These are phyloP conservation scores for Venustaconcha ellipsiformis DNA, from an alignment of 1,140 invertebrate species.

Conservation along the genomic window DNA sequence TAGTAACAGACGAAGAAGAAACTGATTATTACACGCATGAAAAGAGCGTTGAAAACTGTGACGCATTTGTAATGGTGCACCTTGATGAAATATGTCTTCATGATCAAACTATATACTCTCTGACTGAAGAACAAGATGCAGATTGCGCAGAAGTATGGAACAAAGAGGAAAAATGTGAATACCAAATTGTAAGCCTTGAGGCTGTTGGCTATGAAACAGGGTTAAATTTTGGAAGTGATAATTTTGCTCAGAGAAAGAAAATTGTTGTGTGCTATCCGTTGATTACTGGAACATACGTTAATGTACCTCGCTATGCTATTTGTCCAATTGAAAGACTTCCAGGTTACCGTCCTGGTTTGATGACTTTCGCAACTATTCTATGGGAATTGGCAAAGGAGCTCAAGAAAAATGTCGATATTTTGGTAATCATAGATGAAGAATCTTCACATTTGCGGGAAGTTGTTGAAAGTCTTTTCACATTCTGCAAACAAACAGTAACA, in stretches of 20 bases:
- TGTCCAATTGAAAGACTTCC: no score
- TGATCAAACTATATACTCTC: background rate
- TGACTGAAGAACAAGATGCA: background rate
- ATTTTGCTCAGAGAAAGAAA: background rate
- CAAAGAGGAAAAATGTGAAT: background rate
- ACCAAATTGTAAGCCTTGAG: background rate
- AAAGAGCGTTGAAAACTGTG: no score
- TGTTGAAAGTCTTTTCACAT: no score
- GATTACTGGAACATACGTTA: background rate
- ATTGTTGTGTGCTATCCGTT: background rate
- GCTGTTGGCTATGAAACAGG: background rate
- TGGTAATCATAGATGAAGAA: slow-evolving; percentile 1
- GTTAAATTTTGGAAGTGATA: background rate
- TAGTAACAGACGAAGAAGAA: no score
- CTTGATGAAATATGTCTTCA: no score
- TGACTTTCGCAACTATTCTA: slow-evolving; percentile 3
- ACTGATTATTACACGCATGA: no score
- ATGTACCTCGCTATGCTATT: background rate
- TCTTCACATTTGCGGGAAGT: background rate
- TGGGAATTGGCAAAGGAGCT: slow-evolving; percentile 3
- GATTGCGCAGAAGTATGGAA: background rate
- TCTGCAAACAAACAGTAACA: no score
- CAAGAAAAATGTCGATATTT: background rate
- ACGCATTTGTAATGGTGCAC: no score
- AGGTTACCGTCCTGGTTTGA: background rate